These are phyloP conservation scores for Silvanus unidentatus DNA, from an alignment of 2,888 invertebrate genomes.

Conservation along the genomic window DNA sequence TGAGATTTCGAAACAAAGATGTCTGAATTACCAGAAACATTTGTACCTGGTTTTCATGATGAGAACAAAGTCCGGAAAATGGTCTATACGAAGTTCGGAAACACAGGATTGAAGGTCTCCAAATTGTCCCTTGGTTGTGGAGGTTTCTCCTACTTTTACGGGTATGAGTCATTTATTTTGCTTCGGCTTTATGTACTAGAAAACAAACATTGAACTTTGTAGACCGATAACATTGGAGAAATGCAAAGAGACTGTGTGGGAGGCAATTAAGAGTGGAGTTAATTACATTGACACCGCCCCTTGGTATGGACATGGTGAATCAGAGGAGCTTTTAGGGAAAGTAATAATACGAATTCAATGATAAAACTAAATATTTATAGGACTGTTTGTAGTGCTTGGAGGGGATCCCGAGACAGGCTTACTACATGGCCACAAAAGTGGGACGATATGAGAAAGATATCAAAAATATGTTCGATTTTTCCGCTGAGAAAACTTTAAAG, in stretches of 20 bases:
- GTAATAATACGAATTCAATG: slow-evolving; percentile 44
- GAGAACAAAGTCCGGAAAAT: slow-evolving; percentile 56
- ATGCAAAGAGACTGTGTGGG: slow-evolving; percentile 61
- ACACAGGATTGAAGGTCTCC: slow-evolving; percentile 67
- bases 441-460: slow-evolving; percentile 72
- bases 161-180: slow-evolving; percentile 51
- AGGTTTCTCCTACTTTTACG: slow-evolving; percentile 66
- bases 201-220: slow-evolving; percentile 20
- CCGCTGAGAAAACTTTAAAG: slow-evolving; percentile 63
- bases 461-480: slow-evolving; percentile 81
- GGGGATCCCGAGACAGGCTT: slow-evolving; percentile 72
- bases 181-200: background rate
- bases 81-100: slow-evolving; percentile 68
- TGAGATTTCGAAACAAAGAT: background rate
- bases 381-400: slow-evolving; percentile 58
- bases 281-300: slow-evolving; percentile 92
- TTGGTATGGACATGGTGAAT: slow-evolving; percentile 85
- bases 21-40: slow-evolving; percentile 52
- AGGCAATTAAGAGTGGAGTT: slow-evolving; percentile 70
- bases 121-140: slow-evolving; percentile 71
- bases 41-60: slow-evolving; percentile 60
- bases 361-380: slow-evolving; percentile 3
- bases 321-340: slow-evolving; percentile 78
- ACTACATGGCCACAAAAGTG: slow-evolving; percentile 88
- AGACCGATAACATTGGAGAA: slow-evolving; percentile 62